Evolutionary conservation across 2,888 invertebrate species (phyloP), one percentile per base, ranked within the genome.

Genomic region (Agelastica alni): DNA sequence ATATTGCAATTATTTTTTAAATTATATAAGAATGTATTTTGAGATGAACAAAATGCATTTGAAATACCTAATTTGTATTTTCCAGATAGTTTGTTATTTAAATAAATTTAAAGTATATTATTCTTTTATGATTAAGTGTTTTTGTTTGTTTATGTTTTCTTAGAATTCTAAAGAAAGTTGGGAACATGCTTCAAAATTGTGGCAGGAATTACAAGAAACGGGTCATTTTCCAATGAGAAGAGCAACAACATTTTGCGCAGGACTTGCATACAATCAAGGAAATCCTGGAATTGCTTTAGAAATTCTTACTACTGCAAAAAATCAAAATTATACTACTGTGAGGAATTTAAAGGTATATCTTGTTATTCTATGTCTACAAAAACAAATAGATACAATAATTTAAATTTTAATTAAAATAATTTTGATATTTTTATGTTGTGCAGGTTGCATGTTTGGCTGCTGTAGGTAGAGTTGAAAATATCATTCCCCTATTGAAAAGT

Each of bases 141-240:
- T n/a, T n/a, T n/a, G n/a, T n/a, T n/a, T n/a, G n/a, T n/a, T n/a
- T n/a, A n/a, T n/a, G n/a, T n/a, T 12, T 57, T 60, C 74, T n/a
- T 69, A 90, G 89, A 90, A 91, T 70, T 83, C 87, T 34, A 76
- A 80, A 60, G 81, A 87, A 67, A 84, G 87, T 67, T 79, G 85
- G 22, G 78, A 87, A 22, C 84, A 81, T 74, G 86, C 85, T 1
- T 71, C 83, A 42, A 79, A 83, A 16, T 56, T 87, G 13, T 86
- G 88, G 83, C 78, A 78, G 12, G 81, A 85, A 22, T 77, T 87
- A 69, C 74, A 78, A 26, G 74, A 77, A 26, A 74, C 77, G 12
- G 87, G 86, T 0, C 81, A 82, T 61, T 56, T 69, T 1, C 83
- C 87, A 0, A 77, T 87, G 55, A 77, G 88, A 56, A 82, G 86